phyloP scores from a whole-genome alignment of 2,888 invertebrate species.

The Rhagonycha fulva region DNA sequence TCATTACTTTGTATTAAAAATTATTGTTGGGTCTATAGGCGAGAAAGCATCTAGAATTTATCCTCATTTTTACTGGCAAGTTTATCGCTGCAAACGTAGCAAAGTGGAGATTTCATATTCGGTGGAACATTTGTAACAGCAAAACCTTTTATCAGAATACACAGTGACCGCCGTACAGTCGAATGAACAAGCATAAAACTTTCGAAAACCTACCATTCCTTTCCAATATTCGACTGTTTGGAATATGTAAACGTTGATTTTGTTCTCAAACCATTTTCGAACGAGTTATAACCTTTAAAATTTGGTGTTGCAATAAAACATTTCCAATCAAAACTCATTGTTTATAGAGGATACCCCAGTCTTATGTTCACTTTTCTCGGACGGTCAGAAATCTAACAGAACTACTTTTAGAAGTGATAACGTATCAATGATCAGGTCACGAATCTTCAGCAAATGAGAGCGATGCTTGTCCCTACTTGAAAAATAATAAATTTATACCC shows the following conservation, averaged over 20 bases:
- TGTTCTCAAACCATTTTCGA: slow-evolving; percentile 17
- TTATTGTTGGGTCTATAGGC: slow-evolving; percentile 32
- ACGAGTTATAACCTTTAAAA: slow-evolving; percentile 31
- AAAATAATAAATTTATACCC: background rate
- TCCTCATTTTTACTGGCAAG: slow-evolving; percentile 50
- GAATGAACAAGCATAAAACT: slow-evolving; percentile 38
- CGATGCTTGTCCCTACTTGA: slow-evolving; percentile 18
- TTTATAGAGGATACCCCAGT: slow-evolving; percentile 35
- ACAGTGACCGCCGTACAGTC: slow-evolving; percentile 44
- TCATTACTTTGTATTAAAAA: slow-evolving; percentile 29
- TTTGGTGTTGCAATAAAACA: slow-evolving; percentile 43
- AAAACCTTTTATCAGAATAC: slow-evolving; percentile 48
- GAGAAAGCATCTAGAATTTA: slow-evolving; percentile 45
- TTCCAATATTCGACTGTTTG: slow-evolving; percentile 11
- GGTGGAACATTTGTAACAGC: slow-evolving; percentile 46
- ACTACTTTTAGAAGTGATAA: slow-evolving; percentile 27
- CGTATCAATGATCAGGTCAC: slow-evolving; percentile 28
- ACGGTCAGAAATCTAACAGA: slow-evolving; percentile 12
- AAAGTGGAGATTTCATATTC: slow-evolving; percentile 42
- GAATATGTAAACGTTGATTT: slow-evolving; percentile 20
- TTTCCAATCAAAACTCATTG: slow-evolving; percentile 38
- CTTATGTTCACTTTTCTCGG: background rate
- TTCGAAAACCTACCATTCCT: slow-evolving; percentile 27
- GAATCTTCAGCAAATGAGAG: slow-evolving; percentile 17
- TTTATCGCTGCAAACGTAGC: slow-evolving; percentile 48